Evolutionary conservation across 2,797 vertebrate species (phyloP).

Genomic region (Crax fasciolata): DNA sequence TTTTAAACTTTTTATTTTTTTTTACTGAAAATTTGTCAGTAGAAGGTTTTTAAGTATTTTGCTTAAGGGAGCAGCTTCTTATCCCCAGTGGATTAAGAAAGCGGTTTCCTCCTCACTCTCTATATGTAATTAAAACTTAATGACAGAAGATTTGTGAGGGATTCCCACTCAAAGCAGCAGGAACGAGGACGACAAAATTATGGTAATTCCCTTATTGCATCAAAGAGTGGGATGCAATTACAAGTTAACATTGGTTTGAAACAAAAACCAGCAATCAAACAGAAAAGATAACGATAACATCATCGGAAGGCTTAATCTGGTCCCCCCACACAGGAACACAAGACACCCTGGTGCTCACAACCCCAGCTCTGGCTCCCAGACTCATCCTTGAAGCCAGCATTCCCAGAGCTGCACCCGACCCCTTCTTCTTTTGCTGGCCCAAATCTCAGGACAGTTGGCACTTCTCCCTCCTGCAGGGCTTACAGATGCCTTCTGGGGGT

Average conservation of each 20-base stretch:
- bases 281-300: neutral
- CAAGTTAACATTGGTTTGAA: neutral
- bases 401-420: neutral
- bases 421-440: neutral
- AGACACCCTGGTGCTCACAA: neutral
- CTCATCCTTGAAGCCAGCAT: neutral
- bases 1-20: too few relatives aligned
- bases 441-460: rapidly evolving
- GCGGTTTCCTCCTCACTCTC: neutral
- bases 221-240: neutral
- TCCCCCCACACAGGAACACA: neutral
- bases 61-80: neutral
- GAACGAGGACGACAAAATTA: neutral
- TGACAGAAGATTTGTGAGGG: neutral
- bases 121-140: neutral
- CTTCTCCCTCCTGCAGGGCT: neutral
- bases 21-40: neutral
- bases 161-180: neutral
- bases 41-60: neutral
- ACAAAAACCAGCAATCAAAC: neutral
- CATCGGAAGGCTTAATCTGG: neutral
- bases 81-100: neutral
- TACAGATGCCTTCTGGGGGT: neutral
- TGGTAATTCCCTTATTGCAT: neutral
- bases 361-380: neutral